phyloP scores from a whole-genome alignment of 2,797 vertebrate species.

The Propithecus deckenii region DNA sequence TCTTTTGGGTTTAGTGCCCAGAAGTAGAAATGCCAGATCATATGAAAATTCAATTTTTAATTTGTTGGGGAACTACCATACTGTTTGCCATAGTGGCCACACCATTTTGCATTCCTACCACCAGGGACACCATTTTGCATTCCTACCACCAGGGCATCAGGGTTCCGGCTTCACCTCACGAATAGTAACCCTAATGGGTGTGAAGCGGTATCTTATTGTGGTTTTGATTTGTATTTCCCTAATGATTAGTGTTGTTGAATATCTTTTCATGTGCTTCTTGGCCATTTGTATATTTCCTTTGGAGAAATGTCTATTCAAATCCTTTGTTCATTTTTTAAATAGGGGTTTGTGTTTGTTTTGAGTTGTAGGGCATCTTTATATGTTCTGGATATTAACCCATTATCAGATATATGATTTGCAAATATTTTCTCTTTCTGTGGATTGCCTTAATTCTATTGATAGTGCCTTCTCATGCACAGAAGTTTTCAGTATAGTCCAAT shows the following conservation, averaged over 20 bases:
- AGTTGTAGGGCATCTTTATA: not conserved
- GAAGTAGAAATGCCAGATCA: not conserved
- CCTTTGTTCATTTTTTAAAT: not conserved
- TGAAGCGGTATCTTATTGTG: not conserved
- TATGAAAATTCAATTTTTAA: not conserved
- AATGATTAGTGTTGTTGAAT: not conserved
- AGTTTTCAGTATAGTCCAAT: not conserved
- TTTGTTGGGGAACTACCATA: not conserved
- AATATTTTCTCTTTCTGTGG: not conserved
- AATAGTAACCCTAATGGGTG: not conserved
- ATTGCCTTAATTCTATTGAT: not conserved
- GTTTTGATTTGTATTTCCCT: not conserved
- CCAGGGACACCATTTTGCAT: not conserved
- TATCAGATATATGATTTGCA: not conserved
- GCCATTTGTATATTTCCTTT: not conserved
- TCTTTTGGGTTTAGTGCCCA: not conserved
- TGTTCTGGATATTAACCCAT: not conserved
- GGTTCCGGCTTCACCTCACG: not conserved
- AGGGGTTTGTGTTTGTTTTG: not conserved
- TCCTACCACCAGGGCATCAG: not conserved
- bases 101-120: not conserved
- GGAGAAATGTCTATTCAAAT: not conserved
- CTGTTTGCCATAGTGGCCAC: not conserved
- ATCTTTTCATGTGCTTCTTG: not conserved
- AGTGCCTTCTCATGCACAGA: not conserved